Percentiles rank a stretch among this genome's conserved stretches.
These are phyloP conservation scores for Cinclus cinclus DNA, from an alignment of 2,113 vertebrate genomes.

Conservation along the genomic window DNA sequence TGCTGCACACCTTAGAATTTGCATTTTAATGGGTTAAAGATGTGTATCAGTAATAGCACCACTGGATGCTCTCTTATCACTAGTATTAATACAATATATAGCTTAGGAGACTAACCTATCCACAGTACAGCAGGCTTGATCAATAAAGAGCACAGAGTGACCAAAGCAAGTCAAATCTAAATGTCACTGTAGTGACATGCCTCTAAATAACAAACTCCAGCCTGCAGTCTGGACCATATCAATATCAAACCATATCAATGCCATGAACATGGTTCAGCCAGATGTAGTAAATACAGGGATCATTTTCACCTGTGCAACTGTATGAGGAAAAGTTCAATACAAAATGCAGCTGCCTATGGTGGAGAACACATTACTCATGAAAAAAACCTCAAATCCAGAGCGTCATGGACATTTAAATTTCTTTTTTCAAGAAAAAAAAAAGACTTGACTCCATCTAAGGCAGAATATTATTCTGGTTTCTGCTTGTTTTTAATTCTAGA, in stretches of 20 bases:
- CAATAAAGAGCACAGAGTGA: conserved; percentile 26
- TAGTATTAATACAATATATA: conserved; percentile 31
- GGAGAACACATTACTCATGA: neutral
- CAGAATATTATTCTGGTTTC: neutral
- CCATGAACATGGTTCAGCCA: neutral
- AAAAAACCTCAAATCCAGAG: neutral
- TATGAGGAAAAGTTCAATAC: neutral
- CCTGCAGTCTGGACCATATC: neutral
- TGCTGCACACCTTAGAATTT: conserved; percentile 65
- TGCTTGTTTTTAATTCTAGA: neutral
- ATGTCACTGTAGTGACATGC: neutral
- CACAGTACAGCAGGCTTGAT: neutral
- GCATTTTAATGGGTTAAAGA: conserved; percentile 72
- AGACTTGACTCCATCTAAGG: neutral
- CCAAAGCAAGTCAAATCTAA: conserved; percentile 31
- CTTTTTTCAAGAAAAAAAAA: neutral
- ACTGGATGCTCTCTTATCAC: conserved; percentile 42
- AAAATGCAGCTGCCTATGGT: neutral
- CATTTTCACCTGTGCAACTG: neutral
- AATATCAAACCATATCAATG: neutral
- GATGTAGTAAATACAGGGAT: neutral
- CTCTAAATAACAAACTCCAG: conserved; percentile 28
- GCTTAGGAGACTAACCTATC: conserved; percentile 4
- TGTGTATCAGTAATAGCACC: conserved; percentile 63
- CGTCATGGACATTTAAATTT: neutral